Evolutionary conservation across 2,797 vertebrate species (phyloP).

Genomic region (Hippopotamyrus pictus): DNA sequence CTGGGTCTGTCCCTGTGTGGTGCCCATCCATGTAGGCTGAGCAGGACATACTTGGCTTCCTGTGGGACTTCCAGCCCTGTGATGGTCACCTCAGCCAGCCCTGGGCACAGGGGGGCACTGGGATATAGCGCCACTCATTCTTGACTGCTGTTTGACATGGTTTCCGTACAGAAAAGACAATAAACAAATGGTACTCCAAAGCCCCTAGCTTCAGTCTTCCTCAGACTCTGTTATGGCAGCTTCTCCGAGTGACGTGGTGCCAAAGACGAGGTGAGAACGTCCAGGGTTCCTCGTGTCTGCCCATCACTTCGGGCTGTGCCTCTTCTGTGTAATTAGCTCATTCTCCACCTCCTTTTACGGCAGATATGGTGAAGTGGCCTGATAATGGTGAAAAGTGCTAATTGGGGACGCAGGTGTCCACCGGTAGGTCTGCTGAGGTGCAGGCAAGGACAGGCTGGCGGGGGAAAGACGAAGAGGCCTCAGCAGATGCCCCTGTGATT

Average conservation of each 20-base stretch:
- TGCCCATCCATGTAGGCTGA: background rate
- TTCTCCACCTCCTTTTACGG: background rate
- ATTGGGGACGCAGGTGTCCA: background rate
- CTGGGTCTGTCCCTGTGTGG: background rate
- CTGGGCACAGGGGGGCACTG: background rate
- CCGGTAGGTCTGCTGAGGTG: background rate
- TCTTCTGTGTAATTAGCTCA: background rate
- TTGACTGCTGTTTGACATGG: conserved; percentile 27
- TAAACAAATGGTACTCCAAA: background rate
- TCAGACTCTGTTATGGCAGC: background rate
- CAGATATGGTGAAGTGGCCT: background rate
- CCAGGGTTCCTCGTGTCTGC: background rate
- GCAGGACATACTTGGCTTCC: conserved; percentile 21
- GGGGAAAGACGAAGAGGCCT: background rate
- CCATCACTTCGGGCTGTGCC: background rate
- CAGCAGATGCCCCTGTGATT: background rate
- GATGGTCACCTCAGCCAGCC: conserved; percentile 43
- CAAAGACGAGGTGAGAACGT: background rate
- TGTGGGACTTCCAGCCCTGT: conserved; percentile 37
- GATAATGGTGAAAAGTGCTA: conserved; percentile 4
- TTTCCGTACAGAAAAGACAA: conserved; percentile 23
- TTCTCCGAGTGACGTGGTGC: background rate
- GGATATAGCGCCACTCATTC: background rate
- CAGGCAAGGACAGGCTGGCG: background rate
- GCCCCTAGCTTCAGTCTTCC: background rate